Conservation (phyloP, 2,797 vertebrate genomes). For the Takifugu rubripes region DNA sequence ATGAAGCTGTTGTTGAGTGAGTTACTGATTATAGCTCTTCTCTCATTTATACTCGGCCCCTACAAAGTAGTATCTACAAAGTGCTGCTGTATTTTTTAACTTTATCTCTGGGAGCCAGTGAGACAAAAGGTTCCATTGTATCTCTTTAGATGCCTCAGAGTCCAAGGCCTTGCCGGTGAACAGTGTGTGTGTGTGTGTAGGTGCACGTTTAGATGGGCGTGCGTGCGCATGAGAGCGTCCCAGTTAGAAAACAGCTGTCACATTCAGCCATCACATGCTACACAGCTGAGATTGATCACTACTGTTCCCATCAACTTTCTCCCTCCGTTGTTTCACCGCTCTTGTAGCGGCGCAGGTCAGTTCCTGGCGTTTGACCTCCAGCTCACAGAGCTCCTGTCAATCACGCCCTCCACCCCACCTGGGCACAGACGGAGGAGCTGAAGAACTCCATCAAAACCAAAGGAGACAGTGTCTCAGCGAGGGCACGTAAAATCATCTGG, state of each 20-base stretch:
- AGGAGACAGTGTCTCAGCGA: slow-evolving; percentile 1
- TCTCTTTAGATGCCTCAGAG: slow-evolving; percentile 63
- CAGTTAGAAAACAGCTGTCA: slow-evolving; percentile 75
- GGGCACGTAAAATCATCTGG: background rate
- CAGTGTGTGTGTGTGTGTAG: slow-evolving; percentile 3
- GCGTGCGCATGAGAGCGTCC: slow-evolving; percentile 37
- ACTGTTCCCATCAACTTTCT: slow-evolving; percentile 20
- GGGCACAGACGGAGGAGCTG: slow-evolving; percentile 46
- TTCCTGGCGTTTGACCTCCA: background rate
- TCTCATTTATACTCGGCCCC: background rate
- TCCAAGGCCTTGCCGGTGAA: slow-evolving; percentile 53
- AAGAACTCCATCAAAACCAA: slow-evolving; percentile 7
- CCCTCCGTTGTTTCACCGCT: slow-evolving; percentile 7
- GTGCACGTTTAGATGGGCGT: background rate
- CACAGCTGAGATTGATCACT: slow-evolving; percentile 55
- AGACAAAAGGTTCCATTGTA: slow-evolving; percentile 77
- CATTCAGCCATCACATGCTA: slow-evolving; percentile 75
- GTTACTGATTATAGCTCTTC: background rate
- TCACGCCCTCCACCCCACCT: slow-evolving; percentile 39
- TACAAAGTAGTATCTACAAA: too few relatives aligned
- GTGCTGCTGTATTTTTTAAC: slow-evolving; percentile 34
- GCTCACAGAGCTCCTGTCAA: background rate
- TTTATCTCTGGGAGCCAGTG: slow-evolving; percentile 23
- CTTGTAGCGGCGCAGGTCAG: background rate
- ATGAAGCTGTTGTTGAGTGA: too few relatives aligned